phyloP scores from a whole-genome alignment of 2,113 vertebrate species.

The Eretmodus cyanostictus region DNA sequence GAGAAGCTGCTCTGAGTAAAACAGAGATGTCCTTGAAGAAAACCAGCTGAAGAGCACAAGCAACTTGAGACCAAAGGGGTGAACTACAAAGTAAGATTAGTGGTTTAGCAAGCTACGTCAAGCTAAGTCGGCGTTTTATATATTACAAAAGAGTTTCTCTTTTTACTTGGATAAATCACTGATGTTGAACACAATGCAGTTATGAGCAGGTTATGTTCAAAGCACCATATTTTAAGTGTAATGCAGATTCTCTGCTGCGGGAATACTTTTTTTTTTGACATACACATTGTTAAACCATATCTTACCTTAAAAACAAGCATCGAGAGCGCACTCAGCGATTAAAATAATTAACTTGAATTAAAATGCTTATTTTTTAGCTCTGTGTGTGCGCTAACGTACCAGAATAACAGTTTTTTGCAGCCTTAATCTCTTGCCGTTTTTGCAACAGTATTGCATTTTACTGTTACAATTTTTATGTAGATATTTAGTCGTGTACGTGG shows the following conservation, averaged over 20 bases:
- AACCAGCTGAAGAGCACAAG: background rate
- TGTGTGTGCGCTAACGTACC: accelerated
- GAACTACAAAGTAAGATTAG: background rate
- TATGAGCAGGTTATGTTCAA: background rate
- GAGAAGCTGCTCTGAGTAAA: background rate
- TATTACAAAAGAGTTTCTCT: background rate
- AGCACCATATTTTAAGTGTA: background rate
- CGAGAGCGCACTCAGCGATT: background rate
- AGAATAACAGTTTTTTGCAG: background rate
- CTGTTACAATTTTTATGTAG: background rate
- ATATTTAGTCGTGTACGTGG: background rate
- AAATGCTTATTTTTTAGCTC: background rate
- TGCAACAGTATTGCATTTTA: background rate
- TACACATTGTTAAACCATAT: background rate
- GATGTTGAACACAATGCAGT: background rate
- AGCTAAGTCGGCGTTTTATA: background rate
- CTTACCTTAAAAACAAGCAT: background rate
- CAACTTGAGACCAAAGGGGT: background rate
- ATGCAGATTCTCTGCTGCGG: background rate
- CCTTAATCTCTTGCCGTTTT: background rate
- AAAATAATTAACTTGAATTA: background rate
- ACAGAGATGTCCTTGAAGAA: background rate
- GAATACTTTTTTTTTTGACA: background rate
- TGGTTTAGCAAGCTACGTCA: background rate
- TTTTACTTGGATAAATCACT: background rate